A percentile compares a stretch with the other conserved stretches of the same genome.
phyloP scores from a whole-genome alignment of 2,888 invertebrate genomes.

The Lasioglossum figueresi region DNA sequence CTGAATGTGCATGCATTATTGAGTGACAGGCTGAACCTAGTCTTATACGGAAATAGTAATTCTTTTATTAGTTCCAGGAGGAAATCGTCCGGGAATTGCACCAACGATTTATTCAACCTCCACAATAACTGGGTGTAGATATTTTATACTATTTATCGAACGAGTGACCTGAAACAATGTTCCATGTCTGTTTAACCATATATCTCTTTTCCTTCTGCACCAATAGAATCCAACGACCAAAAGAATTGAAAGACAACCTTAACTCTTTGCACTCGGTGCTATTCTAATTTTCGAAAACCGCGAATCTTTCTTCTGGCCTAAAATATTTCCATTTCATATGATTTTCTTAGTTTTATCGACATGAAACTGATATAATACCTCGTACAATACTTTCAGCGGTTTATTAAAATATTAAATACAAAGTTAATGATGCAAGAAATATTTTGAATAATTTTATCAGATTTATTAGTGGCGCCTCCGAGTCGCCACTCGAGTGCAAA shows the following conservation, averaged over 20 bases:
- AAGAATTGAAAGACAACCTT: neutral
- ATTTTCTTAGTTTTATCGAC: too few species aligned
- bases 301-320: too few species aligned
- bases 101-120: neutral
- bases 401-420: too few species aligned
- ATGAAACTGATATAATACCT: too few species aligned
- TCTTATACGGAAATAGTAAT: neutral
- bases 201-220: neutral
- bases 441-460: too few species aligned
- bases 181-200: neutral
- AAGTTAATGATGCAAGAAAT: too few species aligned
- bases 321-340: too few species aligned
- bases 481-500: too few species aligned
- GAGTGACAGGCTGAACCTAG: neutral
- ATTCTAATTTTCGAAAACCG: too few species aligned
- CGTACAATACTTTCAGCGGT: too few species aligned
- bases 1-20: conserved; percentile 3
- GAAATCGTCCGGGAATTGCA: neutral
- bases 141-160: neutral
- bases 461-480: too few species aligned
- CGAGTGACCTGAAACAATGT: neutral
- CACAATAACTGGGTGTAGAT: neutral
- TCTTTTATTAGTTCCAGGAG: neutral
- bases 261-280: too few species aligned
- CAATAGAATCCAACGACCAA: neutral